Evolutionary conservation across 2,113 vertebrate species (phyloP).

Genomic region (Stegostoma tigrinum): DNA sequence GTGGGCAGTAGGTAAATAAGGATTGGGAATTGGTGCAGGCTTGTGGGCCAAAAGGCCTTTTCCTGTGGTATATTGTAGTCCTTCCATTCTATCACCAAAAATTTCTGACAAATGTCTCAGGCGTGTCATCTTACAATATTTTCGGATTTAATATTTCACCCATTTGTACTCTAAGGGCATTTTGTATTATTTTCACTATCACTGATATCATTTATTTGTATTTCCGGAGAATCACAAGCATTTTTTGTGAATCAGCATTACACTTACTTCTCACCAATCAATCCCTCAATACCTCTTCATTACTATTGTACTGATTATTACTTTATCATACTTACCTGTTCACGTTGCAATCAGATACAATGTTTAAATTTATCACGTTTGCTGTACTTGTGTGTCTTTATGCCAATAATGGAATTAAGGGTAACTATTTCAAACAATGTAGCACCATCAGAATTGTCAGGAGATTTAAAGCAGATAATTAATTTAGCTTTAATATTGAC

Average conservation of each 20-base stretch:
- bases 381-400: neutral
- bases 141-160: neutral
- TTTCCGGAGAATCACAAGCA: neutral
- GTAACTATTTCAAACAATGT: slow-evolving; percentile 3
- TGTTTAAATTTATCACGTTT: neutral
- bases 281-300: neutral
- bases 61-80: too few species aligned
- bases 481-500: slow-evolving; percentile 30
- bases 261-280: neutral
- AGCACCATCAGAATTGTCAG: neutral
- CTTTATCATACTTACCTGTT: neutral
- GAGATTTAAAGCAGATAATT: slow-evolving; percentile 24
- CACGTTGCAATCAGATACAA: neutral
- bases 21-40: too few species aligned
- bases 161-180: neutral
- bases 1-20: too few species aligned
- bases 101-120: neutral
- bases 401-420: neutral
- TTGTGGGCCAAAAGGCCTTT: too few species aligned
- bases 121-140: neutral
- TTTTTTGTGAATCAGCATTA: neutral
- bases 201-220: neutral
- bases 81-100: neutral
- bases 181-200: neutral
- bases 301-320: neutral